These are phyloP conservation scores for Apistogramma diplotaenia DNA, from an alignment of 2,113 vertebrate species.

Conservation along the genomic window DNA sequence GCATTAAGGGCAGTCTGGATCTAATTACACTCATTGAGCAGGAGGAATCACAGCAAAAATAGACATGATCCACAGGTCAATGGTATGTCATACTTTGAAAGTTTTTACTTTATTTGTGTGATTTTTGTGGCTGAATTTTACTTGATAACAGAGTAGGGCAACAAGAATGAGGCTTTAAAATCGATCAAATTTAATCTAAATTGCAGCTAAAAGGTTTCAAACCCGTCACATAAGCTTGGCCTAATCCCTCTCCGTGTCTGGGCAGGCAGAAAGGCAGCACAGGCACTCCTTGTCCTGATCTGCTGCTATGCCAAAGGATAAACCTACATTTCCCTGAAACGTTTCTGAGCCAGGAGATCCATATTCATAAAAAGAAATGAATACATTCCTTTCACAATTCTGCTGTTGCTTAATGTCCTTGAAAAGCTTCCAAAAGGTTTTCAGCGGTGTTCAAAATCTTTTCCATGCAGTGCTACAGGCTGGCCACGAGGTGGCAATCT, in stretches of 20 bases:
- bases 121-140: neutral
- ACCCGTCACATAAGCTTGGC: neutral
- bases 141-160: neutral
- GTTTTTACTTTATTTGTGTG: constrained; percentile 11
- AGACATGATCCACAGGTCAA: constrained; percentile 28
- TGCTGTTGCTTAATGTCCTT: neutral
- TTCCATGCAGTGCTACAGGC: neutral
- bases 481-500: constrained; percentile 43
- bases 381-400: neutral
- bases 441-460: neutral
- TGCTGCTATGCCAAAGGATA: neutral
- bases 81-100: constrained; percentile 7
- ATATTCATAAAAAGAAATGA: neutral
- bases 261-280: constrained; percentile 23
- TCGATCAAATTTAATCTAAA: neutral
- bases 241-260: constrained; percentile 32
- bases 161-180: neutral
- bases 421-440: neutral
- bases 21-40: constrained; percentile 54
- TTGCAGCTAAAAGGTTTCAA: neutral
- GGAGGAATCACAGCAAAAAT: constrained; percentile 37
- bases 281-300: neutral
- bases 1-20: constrained; percentile 61
- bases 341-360: neutral
- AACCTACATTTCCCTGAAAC: neutral